Evolutionary conservation across 1,140 invertebrate genomes (phyloP), one percentile per base, ranked within the genome.

Genomic region (Bombus cullumanus): DNA sequence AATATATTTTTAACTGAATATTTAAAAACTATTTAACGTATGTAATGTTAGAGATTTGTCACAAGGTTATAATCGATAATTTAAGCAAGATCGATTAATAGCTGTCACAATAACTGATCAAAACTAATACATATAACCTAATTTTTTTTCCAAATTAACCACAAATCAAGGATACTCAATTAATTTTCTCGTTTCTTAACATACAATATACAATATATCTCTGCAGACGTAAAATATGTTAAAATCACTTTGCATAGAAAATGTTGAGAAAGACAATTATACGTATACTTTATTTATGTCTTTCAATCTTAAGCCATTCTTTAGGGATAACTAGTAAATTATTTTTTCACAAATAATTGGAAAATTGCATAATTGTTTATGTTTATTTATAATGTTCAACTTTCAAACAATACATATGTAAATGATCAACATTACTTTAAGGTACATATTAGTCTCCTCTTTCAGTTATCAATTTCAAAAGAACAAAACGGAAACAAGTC

Each of bases 31-130:
- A 79, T 13, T 15, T 66, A 74, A 47, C 25, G 37, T 39, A 57
- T n/a, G 31, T 37, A 80, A 31, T 47, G 15, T 57, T 74, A 22
- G 37, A 39, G 37, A 62, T 41, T 34, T 47, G 22, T 47, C 22
- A 37, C 13, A 71, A 78, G 37, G 34, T 57, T 62, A 78, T 18
- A 18, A 84, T 62, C 37, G 43, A 77, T 76, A 71, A 18, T 57
- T 71, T 25, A 53, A 18, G 1, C 31, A 47, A 47, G 15, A 18
- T 69, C 18, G 28, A 74, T 76, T 74, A 62, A 62, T 53, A 53
- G 6, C 6, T 22, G 1, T 53, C 22, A 53, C 18, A 53, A 53
- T 53, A 53, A 18, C 18, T 53, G 47, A 53, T 53, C 18, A 53
- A 53, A 53, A 53, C 18, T 53, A 53, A 53, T n/a, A 39, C 39